Evolutionary conservation across 2,113 vertebrate species (phyloP).

Genomic region (Hiodon tergisus): DNA sequence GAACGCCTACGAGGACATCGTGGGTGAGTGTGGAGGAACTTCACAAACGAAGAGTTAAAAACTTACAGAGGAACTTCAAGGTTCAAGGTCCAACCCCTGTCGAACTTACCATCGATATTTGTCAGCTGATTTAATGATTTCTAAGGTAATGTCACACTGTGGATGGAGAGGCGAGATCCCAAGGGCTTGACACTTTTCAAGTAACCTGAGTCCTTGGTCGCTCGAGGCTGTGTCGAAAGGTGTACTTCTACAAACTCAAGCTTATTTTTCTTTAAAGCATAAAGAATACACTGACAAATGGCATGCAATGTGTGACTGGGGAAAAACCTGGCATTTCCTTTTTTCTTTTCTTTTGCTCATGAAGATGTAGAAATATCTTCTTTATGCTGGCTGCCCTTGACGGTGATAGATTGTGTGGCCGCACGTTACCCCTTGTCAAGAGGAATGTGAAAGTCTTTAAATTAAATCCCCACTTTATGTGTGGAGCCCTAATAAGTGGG

Average conservation of each 20-base stretch:
- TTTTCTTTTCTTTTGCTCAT: no score
- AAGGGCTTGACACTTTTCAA: neutral
- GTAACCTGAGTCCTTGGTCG: neutral
- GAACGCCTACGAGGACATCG: constrained; percentile 95
- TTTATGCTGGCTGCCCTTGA: neutral
- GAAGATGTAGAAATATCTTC: neutral
- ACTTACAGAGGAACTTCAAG: neutral
- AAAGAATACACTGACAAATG: no score
- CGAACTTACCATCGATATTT: constrained; percentile 2
- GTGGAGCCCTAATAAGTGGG: constrained; percentile 7
- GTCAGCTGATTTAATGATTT: neutral
- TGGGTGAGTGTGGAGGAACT: constrained; percentile 70
- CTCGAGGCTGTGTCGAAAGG: no score
- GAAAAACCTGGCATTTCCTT: no score
- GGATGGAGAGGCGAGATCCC: neutral
- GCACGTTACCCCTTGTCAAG: constrained; percentile 9
- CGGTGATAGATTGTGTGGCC: neutral
- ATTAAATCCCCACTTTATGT: constrained; percentile 9
- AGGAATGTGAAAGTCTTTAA: constrained; percentile 22
- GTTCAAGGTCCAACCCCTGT: neutral
- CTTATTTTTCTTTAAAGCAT: no score
- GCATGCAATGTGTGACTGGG: no score
- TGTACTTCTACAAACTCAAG: no score
- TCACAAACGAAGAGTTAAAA: neutral
- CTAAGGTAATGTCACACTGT: neutral